Percentiles rank a stretch among this genome's conserved stretches.
phyloP scores from a whole-genome alignment of 2,888 invertebrate genomes.

The Eilema caniola region DNA sequence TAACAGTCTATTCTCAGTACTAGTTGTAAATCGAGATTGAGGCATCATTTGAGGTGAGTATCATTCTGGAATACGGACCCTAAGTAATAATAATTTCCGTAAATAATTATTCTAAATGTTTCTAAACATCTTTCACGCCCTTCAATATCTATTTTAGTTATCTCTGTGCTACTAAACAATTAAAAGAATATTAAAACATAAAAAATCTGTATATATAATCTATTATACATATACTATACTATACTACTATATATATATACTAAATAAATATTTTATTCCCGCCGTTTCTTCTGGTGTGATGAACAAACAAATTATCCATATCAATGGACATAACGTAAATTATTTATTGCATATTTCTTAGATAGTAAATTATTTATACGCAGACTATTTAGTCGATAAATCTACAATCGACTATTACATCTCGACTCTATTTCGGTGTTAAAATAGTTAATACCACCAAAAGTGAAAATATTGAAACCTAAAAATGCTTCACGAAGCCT shows the following conservation, averaged over 20 bases:
- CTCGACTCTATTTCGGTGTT: conserved; percentile 20
- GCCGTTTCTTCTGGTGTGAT: conserved; percentile 22
- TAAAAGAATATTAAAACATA: background rate
- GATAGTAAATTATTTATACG: conserved; percentile 31
- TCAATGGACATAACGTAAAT: conserved; percentile 42
- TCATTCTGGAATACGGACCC: too few relatives aligned
- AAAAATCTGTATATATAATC: background rate
- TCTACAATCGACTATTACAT: conserved; percentile 17
- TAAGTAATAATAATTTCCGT: background rate
- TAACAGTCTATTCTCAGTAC: too few relatives aligned
- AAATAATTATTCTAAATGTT: background rate
- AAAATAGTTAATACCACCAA: conserved; percentile 23
- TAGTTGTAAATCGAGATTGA: too few relatives aligned
- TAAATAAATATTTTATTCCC: conserved; percentile 18
- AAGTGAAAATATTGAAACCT: conserved; percentile 53
- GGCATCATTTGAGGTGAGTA: too few relatives aligned
- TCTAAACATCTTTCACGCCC: background rate
- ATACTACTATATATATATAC: too few relatives aligned
- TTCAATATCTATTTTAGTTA: background rate
- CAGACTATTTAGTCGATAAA: conserved; percentile 28
- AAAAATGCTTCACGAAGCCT: conserved; percentile 65
- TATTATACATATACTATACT: too few relatives aligned
- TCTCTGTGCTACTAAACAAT: background rate
- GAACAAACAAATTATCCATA: conserved; percentile 44
- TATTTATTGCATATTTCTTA: conserved; percentile 36